These are phyloP conservation scores for Chrysopa pallens DNA, from an alignment of 1,140 invertebrate species.

Conservation along the genomic window DNA sequence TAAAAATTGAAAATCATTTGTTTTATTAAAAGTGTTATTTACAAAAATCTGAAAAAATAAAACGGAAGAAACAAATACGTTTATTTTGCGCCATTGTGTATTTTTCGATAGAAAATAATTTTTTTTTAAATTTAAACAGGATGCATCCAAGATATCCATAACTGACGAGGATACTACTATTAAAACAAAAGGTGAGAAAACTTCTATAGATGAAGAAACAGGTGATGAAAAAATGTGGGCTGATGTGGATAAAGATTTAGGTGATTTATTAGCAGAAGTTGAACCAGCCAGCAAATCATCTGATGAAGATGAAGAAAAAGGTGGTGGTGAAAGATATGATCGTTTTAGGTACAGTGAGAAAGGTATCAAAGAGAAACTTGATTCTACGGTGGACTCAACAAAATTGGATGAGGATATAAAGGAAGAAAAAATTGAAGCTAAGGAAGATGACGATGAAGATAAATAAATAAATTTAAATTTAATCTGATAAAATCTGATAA, in stretches of 20 bases:
- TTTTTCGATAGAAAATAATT: neutral
- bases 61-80: no score
- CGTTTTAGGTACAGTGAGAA: constrained; percentile 8
- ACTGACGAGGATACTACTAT: constrained; percentile 7
- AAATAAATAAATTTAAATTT: neutral
- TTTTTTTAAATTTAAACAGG: constrained; percentile 25
- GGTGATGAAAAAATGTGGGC: constrained; percentile 51
- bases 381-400: neutral
- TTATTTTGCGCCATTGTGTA: no score
- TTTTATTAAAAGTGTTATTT: no score
- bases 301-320: constrained; percentile 45
- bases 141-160: constrained; percentile 20
- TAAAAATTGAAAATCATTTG: no score
- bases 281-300: constrained; percentile 42
- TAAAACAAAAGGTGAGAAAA: constrained; percentile 12
- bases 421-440: neutral
- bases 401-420: neutral
- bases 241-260: constrained; percentile 56
- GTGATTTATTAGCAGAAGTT: constrained; percentile 43
- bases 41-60: no score
- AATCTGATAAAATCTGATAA: neutral
- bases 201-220: constrained; percentile 22
- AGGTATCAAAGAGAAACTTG: neutral
- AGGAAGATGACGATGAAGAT: neutral
- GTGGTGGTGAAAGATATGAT: constrained; percentile 24